Percentiles rank a stretch among this genome's conserved stretches.
Conservation (phyloP, 2,888 invertebrate species). For the Keiferia lycopersicella region DNA sequence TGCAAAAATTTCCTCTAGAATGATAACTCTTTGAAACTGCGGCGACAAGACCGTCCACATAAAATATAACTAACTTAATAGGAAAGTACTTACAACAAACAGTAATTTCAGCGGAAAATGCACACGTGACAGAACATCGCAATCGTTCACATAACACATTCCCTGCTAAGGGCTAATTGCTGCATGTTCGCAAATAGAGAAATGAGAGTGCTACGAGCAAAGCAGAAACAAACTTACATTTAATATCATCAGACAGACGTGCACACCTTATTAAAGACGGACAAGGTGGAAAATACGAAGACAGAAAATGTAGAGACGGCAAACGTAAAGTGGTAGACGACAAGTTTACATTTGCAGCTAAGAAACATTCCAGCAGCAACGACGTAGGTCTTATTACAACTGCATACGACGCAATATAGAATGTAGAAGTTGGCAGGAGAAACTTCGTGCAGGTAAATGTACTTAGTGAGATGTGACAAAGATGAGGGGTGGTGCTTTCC, state of each 20-base stretch:
- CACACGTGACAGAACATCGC: conserved; percentile 18
- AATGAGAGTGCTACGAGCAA: conserved; percentile 52
- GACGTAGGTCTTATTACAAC: background rate
- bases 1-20: background rate
- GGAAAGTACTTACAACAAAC: background rate
- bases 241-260: background rate
- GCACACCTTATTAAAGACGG: conserved; percentile 7
- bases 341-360: conserved; percentile 15
- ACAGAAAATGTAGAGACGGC: background rate
- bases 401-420: conserved; percentile 33
- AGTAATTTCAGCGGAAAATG: conserved; percentile 15
- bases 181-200: conserved; percentile 58
- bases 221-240: conserved; percentile 26
- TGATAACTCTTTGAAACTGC: background rate
- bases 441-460: background rate
- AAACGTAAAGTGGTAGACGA: background rate
- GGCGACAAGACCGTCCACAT: background rate
- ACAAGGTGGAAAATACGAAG: conserved; percentile 33
- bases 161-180: conserved; percentile 63
- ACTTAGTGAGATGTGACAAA: conserved; percentile 52
- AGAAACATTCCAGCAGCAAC: background rate
- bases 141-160: conserved; percentile 47
- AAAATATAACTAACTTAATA: background rate
- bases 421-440: background rate
- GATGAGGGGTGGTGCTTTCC: conserved; percentile 59